A percentile compares a stretch with the other conserved stretches of the same genome.
These are phyloP conservation scores for Dreissena polymorpha DNA, from an alignment of 1,140 invertebrate genomes.

Conservation along the genomic window DNA sequence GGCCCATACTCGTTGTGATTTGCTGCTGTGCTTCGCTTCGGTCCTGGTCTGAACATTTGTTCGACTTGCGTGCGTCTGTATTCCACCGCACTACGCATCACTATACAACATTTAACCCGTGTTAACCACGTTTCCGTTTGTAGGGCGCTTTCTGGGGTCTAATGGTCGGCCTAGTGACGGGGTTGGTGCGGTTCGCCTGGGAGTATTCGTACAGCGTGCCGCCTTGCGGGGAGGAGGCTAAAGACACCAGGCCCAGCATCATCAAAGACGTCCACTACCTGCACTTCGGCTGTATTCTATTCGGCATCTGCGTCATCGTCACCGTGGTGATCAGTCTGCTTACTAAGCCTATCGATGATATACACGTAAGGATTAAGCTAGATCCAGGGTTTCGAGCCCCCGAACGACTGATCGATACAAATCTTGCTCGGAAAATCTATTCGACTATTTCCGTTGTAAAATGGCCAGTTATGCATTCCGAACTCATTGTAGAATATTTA, in stretches of 20 bases:
- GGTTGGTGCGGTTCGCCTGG: conserved; percentile 79
- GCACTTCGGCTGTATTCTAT: conserved; percentile 79
- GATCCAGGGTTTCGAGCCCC: too few relatives aligned
- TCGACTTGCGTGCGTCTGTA: too few relatives aligned
- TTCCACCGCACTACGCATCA: too few relatives aligned
- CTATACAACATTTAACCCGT: too few relatives aligned
- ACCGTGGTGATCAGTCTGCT: conserved; percentile 75
- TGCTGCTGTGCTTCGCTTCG: too few relatives aligned
- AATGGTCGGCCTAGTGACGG: conserved; percentile 81
- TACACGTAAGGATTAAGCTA: conserved; percentile 73
- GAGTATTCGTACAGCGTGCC: conserved; percentile 74
- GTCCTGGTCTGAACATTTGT: too few relatives aligned
- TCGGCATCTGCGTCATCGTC: conserved; percentile 71
- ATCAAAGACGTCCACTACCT: conserved; percentile 79
- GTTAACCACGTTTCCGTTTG: conserved; percentile 6
- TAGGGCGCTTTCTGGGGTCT: conserved; percentile 83
- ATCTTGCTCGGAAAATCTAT: too few relatives aligned
- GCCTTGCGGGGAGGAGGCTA: conserved; percentile 70
- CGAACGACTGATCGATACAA: too few relatives aligned
- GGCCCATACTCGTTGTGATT: too few relatives aligned
- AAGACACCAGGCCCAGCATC: conserved; percentile 69
- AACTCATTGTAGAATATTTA: too few relatives aligned
- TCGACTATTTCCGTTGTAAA: too few relatives aligned
- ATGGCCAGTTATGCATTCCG: too few relatives aligned
- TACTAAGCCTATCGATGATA: conserved; percentile 74